These are phyloP conservation scores for Chondrilla cf. caribensis DNA, from an alignment of 37 sponge, comb jelly and placozoan genomes.

Conservation along the genomic window DNA sequence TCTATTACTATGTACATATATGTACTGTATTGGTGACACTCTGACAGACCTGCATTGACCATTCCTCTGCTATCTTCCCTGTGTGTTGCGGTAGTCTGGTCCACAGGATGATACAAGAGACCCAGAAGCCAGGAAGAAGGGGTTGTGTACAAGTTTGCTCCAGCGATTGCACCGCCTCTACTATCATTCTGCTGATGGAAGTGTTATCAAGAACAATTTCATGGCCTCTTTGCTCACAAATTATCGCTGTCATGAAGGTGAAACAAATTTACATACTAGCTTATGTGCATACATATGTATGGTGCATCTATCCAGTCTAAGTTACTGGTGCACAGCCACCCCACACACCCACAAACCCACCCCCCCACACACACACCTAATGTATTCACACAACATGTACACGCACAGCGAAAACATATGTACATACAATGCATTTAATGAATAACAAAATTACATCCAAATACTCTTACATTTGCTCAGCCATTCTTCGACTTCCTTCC, in stretches of 20 bases:
- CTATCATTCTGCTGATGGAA: background rate
- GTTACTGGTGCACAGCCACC: background rate
- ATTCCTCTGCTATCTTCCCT: too few relatives aligned
- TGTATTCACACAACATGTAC: background rate
- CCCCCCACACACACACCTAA: background rate
- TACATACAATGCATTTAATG: background rate
- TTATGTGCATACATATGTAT: background rate
- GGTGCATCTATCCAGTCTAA: background rate
- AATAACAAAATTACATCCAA: too few relatives aligned
- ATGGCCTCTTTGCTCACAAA: constrained; percentile 5
- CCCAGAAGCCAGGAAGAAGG: background rate
- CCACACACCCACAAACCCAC: too few relatives aligned
- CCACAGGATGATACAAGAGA: background rate
- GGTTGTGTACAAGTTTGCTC: background rate
- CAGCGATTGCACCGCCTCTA: background rate
- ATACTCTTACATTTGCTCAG: background rate
- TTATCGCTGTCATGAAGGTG: constrained; percentile 23
- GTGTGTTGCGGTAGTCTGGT: too few relatives aligned
- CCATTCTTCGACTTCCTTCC: constrained; percentile 18
- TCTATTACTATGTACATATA: background rate
- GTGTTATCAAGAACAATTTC: background rate
- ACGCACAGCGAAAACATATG: background rate
- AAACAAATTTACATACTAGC: background rate
- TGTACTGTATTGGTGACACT: too few relatives aligned
- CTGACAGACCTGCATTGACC: too few relatives aligned